Percentiles rank a stretch among this genome's conserved stretches.
Conservation (phyloP, 2,113 vertebrate genomes). For the Rynchops niger region DNA sequence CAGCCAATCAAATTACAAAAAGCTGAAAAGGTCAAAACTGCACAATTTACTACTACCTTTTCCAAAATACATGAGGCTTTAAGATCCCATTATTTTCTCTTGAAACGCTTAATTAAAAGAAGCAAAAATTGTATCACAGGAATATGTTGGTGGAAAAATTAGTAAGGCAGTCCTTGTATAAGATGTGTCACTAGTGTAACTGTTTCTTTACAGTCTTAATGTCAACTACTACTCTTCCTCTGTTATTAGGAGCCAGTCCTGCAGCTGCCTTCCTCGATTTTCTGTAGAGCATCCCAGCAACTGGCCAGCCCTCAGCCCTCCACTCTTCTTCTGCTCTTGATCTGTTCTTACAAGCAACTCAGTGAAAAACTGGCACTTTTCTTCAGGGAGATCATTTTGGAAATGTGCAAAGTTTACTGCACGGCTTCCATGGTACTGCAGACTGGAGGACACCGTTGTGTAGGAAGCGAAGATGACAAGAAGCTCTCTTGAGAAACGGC, state of each 20-base stretch:
- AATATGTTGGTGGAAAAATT: slow-evolving; percentile 22
- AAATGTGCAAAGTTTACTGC: background rate
- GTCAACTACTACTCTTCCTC: background rate
- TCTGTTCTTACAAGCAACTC: background rate
- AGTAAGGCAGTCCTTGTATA: background rate
- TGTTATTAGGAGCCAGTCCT: background rate
- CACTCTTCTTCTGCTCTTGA: background rate
- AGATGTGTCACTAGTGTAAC: background rate
- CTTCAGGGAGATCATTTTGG: background rate
- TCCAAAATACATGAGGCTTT: slow-evolving; percentile 63
- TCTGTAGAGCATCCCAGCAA: background rate
- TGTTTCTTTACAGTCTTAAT: slow-evolving; percentile 23
- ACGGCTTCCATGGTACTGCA: background rate
- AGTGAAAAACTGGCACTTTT: background rate
- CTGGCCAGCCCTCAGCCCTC: background rate
- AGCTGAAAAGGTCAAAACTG: slow-evolving; percentile 64
- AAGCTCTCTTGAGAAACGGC: background rate
- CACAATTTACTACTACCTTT: slow-evolving; percentile 70
- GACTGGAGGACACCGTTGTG: background rate
- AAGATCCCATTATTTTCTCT: slow-evolving; percentile 59
- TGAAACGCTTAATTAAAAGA: slow-evolving; percentile 58
- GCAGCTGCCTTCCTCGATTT: background rate
- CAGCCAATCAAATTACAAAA: slow-evolving; percentile 68
- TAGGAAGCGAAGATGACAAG: background rate
- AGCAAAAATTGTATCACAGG: slow-evolving; percentile 41